Evolutionary conservation across 1,140 invertebrate species (phyloP).

Genomic region (Leptonema lineaticorne): DNA sequence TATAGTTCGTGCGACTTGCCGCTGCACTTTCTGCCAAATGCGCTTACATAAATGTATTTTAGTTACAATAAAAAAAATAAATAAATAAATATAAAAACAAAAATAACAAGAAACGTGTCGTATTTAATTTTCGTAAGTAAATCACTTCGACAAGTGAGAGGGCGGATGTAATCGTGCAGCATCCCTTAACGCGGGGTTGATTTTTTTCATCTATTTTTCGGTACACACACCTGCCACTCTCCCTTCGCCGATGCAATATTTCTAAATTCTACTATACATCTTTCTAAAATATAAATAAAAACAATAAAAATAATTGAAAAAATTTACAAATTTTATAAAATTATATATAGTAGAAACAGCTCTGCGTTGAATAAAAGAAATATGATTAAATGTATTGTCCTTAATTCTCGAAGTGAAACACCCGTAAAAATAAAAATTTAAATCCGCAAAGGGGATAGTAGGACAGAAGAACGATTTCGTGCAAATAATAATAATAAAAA

Average conservation of each 20-base stretch:
- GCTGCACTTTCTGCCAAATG: no score
- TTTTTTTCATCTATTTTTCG: slow-evolving; percentile 39
- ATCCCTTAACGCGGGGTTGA: slow-evolving; percentile 20
- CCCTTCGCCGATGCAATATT: neutral
- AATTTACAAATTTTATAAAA: neutral
- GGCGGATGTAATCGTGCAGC: slow-evolving; percentile 38
- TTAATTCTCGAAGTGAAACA: no score
- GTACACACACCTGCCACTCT: slow-evolving; percentile 35
- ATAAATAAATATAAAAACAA: neutral
- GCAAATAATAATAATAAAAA: neutral
- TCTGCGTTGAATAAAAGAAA: no score
- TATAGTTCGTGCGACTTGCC: no score
- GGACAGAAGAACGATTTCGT: no score
- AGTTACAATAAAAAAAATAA: neutral
- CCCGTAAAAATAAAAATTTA: no score
- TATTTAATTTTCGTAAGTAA: slow-evolving; percentile 40
- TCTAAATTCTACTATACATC: neutral
- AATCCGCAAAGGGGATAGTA: no score
- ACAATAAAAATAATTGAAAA: neutral
- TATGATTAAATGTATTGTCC: no score
- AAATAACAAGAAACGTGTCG: slow-evolving; percentile 25
- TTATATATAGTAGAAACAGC: no score
- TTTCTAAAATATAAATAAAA: neutral
- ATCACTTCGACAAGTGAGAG: slow-evolving; percentile 41
- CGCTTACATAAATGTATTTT: neutral